Base-by-base conservation (phyloP, 2,888 invertebrate genomes). In the Tolmerus cingulatus region DNA sequence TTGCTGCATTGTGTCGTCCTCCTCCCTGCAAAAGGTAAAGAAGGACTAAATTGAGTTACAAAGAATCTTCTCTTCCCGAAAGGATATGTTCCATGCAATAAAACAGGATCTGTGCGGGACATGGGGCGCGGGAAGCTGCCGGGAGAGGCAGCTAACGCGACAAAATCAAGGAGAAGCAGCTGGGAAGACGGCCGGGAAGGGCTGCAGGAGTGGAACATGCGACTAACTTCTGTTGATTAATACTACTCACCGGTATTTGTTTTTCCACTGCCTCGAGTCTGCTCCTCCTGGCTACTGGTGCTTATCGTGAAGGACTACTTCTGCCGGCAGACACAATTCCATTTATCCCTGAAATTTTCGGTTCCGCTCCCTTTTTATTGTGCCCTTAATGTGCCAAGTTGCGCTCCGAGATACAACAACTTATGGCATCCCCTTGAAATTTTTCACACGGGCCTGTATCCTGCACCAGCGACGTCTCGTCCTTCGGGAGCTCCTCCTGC, bases 1-100 rank as follows among this genome's bases (percentile, higher is more conserved):
- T 57, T 87, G 57, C 40, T 87, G 84, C 87, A 84, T 84, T 66
- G 66, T 87, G 84, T 81, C 23, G 43, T 19, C 27, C n/a, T 84
- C 51, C 16, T 84, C 74, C 84, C 84, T 66, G 66, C n/a, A 57
- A 82, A 34, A 78, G 34, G 74, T n/a, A 84, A 84, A 66, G 40
- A 84, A 66, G 40, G 37, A 84, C 40, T 57, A 84, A 84, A 84
- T 74, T 84, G 40, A 84, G 84, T 84, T 84, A 74, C 66, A 84
- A 74, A 74, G 74, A 84, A 66, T 19, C 74, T 66, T 3, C 23
- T 43, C 37, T 84, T 84, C 84, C 23, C 51, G 81, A 55, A 30
- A 40, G 84, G 34, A 66, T 66, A 66, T 40, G 74, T 66, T 84
- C 66, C 57, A 23, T 81, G 66, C 23, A 84, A 84, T 43, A 27